Evolutionary conservation across 2,113 vertebrate species (phyloP).

Genomic region (Pantherophis guttatus): DNA sequence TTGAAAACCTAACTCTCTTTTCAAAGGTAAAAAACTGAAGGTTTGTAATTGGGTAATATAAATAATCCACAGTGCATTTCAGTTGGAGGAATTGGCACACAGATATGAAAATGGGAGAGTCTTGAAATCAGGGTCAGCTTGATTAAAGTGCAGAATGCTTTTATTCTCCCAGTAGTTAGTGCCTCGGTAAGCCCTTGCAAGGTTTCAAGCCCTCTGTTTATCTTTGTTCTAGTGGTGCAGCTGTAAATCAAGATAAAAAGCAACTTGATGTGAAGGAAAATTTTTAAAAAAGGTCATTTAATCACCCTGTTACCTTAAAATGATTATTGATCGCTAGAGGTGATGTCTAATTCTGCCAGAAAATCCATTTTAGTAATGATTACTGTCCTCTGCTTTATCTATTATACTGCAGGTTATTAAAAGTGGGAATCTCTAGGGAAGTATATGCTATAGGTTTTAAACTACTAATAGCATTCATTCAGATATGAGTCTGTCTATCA

Average conservation of each 20-base stretch:
- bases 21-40: conserved; percentile 55
- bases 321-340: conserved; percentile 78
- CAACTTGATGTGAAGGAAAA: conserved; percentile 72
- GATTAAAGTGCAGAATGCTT: conserved; percentile 58
- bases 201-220: conserved; percentile 64
- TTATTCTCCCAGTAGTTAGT: conserved; percentile 53
- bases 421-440: conserved; percentile 66
- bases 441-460: conserved; percentile 52
- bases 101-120: conserved; percentile 9
- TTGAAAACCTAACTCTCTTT: conserved; percentile 42
- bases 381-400: conserved; percentile 72
- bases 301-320: conserved; percentile 76
- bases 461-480: conserved; percentile 66
- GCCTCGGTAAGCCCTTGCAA: conserved; percentile 42
- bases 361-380: conserved; percentile 78
- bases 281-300: conserved; percentile 75
- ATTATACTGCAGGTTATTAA: conserved; percentile 73
- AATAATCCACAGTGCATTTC: conserved; percentile 35
- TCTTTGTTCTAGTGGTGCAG: conserved; percentile 65
- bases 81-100: conserved; percentile 46
- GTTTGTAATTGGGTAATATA: conserved; percentile 51
- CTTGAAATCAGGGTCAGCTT: conserved; percentile 53
- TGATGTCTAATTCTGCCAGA: conserved; percentile 78
- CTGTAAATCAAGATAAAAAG: conserved; percentile 78
- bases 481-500: conserved; percentile 58